A percentile compares a stretch with the other conserved stretches of the same genome.
These are phyloP conservation scores for Xyrichtys novacula DNA, from an alignment of 2,797 vertebrate genomes.

Conservation along the genomic window DNA sequence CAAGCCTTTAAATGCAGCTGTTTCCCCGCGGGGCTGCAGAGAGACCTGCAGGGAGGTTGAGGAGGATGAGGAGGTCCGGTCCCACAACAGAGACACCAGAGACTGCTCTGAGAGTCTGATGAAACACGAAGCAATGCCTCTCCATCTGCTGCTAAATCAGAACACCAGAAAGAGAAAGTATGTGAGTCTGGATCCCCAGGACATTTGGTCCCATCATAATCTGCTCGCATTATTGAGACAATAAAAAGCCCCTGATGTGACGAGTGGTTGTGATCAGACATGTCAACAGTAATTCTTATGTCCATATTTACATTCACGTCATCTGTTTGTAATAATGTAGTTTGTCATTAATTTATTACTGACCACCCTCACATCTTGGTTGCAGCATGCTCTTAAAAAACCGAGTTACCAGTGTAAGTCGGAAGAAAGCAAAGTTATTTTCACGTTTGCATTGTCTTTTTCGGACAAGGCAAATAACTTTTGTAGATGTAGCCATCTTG, in stretches of 20 bases:
- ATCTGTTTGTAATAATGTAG: no score
- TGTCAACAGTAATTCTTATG: neutral
- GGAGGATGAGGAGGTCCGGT: slow-evolving; percentile 4
- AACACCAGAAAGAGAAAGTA: neutral
- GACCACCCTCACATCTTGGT: no score
- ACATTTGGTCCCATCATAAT: slow-evolving; percentile 10
- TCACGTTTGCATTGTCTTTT: no score
- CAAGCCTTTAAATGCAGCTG: slow-evolving; percentile 61
- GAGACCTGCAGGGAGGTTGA: slow-evolving; percentile 9
- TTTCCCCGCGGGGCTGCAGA: slow-evolving; percentile 36
- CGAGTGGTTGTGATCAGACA: neutral
- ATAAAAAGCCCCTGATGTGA: neutral
- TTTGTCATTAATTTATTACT: no score
- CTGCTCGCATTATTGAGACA: neutral
- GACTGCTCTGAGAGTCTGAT: slow-evolving; percentile 4
- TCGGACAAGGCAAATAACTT: no score
- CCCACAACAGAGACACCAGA: slow-evolving; percentile 5
- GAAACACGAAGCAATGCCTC: slow-evolving; percentile 26
- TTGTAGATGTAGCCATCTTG: no score
- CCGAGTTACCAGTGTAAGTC: no score
- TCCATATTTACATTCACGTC: no score
- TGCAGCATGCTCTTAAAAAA: no score
- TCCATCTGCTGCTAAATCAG: neutral
- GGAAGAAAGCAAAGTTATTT: no score
- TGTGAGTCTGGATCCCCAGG: neutral